Conservation (phyloP, 2,113 vertebrate species). For the Equus quagga region DNA sequence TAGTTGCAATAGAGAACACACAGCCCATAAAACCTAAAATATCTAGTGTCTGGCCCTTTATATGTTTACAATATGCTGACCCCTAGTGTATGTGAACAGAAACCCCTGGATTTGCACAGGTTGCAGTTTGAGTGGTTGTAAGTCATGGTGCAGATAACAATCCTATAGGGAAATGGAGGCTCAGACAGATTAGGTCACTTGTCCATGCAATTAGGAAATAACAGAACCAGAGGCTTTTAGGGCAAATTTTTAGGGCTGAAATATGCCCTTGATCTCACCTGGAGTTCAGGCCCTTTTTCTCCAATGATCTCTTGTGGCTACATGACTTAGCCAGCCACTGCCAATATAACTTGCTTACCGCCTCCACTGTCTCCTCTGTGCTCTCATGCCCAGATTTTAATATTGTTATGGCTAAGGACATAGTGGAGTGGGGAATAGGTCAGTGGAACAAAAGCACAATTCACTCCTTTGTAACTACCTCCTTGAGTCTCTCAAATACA, state of each 20-base stretch:
- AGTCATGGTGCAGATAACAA: not conserved
- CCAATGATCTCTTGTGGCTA: not conserved
- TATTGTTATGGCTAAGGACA: not conserved
- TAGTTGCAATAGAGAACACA: not conserved
- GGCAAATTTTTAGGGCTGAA: conserved; percentile 28
- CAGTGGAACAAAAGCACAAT: conserved; percentile 47
- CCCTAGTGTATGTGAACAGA: not conserved
- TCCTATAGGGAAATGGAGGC: not conserved
- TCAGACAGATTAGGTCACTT: not conserved
- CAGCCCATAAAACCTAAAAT: not conserved
- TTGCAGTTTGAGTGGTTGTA: not conserved
- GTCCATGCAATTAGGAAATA: not conserved
- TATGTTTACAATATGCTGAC: not conserved
- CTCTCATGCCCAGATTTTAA: not conserved
- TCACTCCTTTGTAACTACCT: conserved; percentile 26
- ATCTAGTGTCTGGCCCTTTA: not conserved
- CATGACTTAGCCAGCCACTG: not conserved
- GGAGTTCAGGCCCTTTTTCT: not conserved
- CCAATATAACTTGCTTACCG: not conserved
- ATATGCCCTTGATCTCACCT: not conserved
- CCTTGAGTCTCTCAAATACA: not conserved
- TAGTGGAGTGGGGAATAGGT: not conserved
- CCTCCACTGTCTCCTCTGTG: not conserved
- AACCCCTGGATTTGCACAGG: not conserved
- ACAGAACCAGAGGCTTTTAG: not conserved